These are phyloP conservation scores for Thymelicus acteon DNA, from an alignment of 2,888 invertebrate species.

Conservation along the genomic window DNA sequence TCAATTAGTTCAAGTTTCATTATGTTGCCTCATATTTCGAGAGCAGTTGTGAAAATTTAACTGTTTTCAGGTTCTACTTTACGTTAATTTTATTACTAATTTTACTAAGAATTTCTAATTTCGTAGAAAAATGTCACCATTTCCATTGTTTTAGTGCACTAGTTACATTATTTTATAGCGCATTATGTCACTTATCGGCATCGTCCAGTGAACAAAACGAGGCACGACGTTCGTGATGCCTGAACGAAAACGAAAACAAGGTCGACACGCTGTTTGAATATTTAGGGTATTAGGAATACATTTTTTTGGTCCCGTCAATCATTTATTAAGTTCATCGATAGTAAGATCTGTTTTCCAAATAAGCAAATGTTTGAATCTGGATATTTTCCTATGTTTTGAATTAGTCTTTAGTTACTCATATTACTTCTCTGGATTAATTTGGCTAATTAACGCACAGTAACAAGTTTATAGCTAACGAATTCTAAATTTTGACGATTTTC, in stretches of 20 bases:
- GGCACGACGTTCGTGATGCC: slow-evolving; percentile 46
- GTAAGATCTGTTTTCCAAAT: background rate
- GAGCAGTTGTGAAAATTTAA: background rate
- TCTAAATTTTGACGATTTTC: background rate
- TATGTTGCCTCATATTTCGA: background rate
- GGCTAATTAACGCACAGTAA: slow-evolving; percentile 5
- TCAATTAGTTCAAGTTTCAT: slow-evolving; percentile 6
- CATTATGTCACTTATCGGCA: slow-evolving; percentile 58
- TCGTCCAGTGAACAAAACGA: slow-evolving; percentile 55
- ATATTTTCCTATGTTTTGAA: background rate
- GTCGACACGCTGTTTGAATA: slow-evolving; percentile 73
- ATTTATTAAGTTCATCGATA: slow-evolving; percentile 18
- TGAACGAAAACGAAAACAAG: slow-evolving; percentile 80
- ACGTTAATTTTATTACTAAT: background rate
- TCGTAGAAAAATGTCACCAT: background rate
- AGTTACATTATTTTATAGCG: slow-evolving; percentile 48
- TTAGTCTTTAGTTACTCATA: too few relatives aligned
- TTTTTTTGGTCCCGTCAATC: slow-evolving; percentile 48
- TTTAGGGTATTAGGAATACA: slow-evolving; percentile 63
- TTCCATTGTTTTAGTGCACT: slow-evolving; percentile 27
- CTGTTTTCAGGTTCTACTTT: background rate
- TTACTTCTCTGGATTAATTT: background rate
- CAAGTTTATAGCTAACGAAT: background rate
- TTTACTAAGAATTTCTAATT: background rate
- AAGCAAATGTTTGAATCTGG: background rate